Base-by-base conservation (phyloP, 2,797 vertebrate genomes). In the Petrocephalus sullivani region DNA sequence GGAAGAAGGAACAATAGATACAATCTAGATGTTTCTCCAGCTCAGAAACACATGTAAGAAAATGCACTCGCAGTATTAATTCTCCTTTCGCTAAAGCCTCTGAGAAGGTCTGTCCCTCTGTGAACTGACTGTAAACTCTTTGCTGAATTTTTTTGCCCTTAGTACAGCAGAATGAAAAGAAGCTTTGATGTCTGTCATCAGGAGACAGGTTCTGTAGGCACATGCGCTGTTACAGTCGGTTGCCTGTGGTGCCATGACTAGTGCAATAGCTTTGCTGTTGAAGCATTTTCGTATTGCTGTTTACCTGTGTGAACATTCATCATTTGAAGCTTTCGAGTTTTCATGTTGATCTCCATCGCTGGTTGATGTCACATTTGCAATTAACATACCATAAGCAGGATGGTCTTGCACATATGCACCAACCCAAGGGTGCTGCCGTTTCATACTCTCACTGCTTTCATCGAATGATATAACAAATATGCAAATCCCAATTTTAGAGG, bases 201-300 rank as follows among this genome's bases (percentile, higher is more conserved):
- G 28, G 14, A 86, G 82, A 84, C 23, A n/a, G 75, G 51, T 60
- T 58, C 57, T 49, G 19, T n/a, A n/a, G 12, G 37, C 7, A 16
- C 21, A 8, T 83, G 57, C 19, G 81, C 12, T 84, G 75, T 84
- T 61, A 41, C 28, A 56, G 51, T 57, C 75, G 9, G n/a, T 41
- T 21, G 33, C 67, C 71, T 23, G 16, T 54, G 56, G 67, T 87
- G 57, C 41, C 75, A 46, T 49, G 54, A 61, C 37, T 23, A 64
- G 57, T 88, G 56, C 57, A 84, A 64, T 88, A 88, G 49, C 81
- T 28, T 51, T 61, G 87, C 75, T 6, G 21, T 60, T 87, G 56
- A 23, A 51, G 58, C 53, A 58, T 49, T 84, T 61, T 54, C 46
- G 49, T 84, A 64, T 84, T 10, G 49, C 87, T 84, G 87, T 87